Percentiles rank a stretch among this genome's conserved stretches.
phyloP scores from a whole-genome alignment of 2,797 vertebrate genomes.

The Sebastes aleutianus region DNA sequence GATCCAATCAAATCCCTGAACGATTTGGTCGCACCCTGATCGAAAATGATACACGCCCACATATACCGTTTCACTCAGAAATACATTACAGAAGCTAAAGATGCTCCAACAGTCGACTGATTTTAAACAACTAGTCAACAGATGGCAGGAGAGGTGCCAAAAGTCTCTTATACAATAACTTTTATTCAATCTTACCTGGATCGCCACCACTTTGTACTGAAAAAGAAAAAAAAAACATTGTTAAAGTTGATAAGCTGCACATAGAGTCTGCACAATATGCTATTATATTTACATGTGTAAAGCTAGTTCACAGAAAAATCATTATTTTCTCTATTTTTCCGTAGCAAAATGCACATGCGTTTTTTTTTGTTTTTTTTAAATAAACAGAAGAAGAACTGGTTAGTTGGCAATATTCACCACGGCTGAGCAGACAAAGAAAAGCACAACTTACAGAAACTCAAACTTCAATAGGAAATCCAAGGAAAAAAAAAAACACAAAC shows the following conservation, averaged over 20 bases:
- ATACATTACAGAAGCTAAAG: too few species aligned
- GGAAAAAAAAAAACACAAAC: too few species aligned
- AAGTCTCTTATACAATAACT: background rate
- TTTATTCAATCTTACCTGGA: constrained; percentile 65
- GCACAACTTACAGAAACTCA: background rate
- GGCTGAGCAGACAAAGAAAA: background rate
- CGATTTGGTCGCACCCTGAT: background rate
- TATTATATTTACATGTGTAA: background rate
- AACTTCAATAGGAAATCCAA: background rate
- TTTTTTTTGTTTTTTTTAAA: too few species aligned
- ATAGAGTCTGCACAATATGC: background rate
- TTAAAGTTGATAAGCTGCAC: background rate
- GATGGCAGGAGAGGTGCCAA: background rate
- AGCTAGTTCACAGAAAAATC: background rate
- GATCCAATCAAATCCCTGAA: background rate
- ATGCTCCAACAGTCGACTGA: background rate
- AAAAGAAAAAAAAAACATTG: constrained; percentile 28
- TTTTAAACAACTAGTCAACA: background rate
- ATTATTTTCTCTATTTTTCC: background rate
- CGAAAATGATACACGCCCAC: background rate
- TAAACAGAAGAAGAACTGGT: background rate
- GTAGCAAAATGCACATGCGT: background rate
- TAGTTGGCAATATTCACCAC: background rate
- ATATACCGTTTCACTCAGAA: too few species aligned
- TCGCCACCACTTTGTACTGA: constrained; percentile 73